Percentiles rank a stretch among this genome's conserved stretches.
phyloP scores from a whole-genome alignment of 2,888 invertebrate species.

The Drosophila bunnanda region DNA sequence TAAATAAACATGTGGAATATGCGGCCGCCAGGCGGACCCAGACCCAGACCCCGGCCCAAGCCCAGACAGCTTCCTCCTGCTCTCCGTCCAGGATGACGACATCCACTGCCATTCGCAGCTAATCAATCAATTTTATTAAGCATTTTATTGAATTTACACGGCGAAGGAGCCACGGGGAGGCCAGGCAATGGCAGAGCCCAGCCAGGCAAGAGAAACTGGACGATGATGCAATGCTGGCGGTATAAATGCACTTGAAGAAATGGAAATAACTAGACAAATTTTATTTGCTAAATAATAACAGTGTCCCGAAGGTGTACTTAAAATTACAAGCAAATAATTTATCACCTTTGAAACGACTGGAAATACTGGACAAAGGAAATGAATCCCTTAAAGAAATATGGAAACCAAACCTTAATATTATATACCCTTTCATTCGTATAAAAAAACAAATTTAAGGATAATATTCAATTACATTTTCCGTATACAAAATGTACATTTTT shows the following conservation, averaged over 20 bases:
- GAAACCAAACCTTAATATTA: too few relatives aligned
- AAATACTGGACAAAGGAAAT: neutral
- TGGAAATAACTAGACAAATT: neutral
- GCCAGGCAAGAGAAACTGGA: slow-evolving; percentile 9
- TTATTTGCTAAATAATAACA: too few relatives aligned
- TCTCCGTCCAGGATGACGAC: neutral
- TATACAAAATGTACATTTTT: too few relatives aligned
- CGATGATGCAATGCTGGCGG: neutral
- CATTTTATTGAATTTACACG: slow-evolving; percentile 61
- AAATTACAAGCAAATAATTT: neutral
- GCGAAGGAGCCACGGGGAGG: neutral
- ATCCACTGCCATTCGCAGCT: slow-evolving; percentile 50
- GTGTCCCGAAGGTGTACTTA: too few relatives aligned
- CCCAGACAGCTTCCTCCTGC: neutral
- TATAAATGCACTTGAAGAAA: neutral
- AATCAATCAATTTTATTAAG: slow-evolving; percentile 69
- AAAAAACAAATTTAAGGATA: too few relatives aligned
- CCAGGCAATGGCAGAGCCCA: slow-evolving; percentile 7
- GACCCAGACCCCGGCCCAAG: too few relatives aligned
- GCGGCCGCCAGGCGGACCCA: slow-evolving; percentile 13
- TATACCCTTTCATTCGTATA: too few relatives aligned
- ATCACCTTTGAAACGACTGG: neutral
- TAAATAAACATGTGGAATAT: slow-evolving; percentile 38
- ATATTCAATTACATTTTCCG: too few relatives aligned
- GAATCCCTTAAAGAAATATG: neutral